phyloP scores from a whole-genome alignment of 2,888 invertebrate genomes.

The Idaea dimidiata region DNA sequence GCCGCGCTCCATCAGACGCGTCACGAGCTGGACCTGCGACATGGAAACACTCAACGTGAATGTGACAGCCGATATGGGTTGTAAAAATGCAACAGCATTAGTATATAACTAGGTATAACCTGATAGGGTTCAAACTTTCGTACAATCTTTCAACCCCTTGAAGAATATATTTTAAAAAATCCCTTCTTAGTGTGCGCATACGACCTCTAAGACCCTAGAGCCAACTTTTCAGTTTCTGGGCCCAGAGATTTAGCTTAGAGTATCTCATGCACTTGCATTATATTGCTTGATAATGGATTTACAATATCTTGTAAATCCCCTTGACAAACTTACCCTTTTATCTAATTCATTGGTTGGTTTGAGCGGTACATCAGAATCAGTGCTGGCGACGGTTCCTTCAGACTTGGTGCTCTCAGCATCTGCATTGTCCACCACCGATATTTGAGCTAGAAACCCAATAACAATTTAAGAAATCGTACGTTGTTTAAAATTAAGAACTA shows the following conservation, averaged over 20 bases:
- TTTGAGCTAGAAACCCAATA: slow-evolving; percentile 40
- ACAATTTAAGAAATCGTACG: neutral
- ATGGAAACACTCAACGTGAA: neutral
- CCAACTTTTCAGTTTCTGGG: too few species aligned
- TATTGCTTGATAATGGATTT: neutral
- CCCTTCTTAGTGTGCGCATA: too few species aligned
- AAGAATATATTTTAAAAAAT: too few species aligned
- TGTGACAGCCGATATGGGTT: neutral
- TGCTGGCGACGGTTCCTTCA: slow-evolving; percentile 80
- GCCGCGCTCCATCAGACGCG: slow-evolving; percentile 86
- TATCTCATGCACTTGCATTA: too few species aligned
- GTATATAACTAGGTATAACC: too few species aligned
- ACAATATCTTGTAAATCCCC: neutral
- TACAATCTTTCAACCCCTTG: too few species aligned
- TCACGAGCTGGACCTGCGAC: slow-evolving; percentile 83
- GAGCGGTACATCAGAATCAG: slow-evolving; percentile 84
- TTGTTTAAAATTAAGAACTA: neutral
- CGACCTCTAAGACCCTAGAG: too few species aligned
- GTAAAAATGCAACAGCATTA: neutral
- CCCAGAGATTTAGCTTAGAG: too few species aligned
- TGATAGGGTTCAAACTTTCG: too few species aligned
- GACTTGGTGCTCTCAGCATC: slow-evolving; percentile 87
- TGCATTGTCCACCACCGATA: slow-evolving; percentile 70
- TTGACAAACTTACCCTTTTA: slow-evolving; percentile 48
- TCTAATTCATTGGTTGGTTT: slow-evolving; percentile 85